Evolutionary conservation across 2,888 invertebrate species (phyloP), one percentile per base, ranked within the genome.

Genomic region (Meteorus colon): DNA sequence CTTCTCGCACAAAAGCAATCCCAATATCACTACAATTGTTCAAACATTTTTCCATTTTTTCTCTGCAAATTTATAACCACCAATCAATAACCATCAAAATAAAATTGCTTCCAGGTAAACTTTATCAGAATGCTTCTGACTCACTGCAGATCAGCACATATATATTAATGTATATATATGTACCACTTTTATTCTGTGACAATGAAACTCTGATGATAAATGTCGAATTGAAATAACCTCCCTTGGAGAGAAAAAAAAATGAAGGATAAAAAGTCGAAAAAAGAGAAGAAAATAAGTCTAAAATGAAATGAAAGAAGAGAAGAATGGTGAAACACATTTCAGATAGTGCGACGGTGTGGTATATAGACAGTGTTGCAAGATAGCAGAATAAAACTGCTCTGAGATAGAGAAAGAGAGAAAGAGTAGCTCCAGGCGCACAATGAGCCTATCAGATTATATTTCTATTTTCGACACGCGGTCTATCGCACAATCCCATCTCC

Each of bases 391-490:
- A 63, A 55, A 41, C 66, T 48, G 62, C 67, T 68, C 8, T 41
- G 48, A 66, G 60, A 29, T 62, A 19, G 45, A 66, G 75, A 48
- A 73, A 41, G 29, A 73, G 65, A 31, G 63, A 62, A 62, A 83
- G 83, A 85, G 85, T 86, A 84, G 87, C 88, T 88, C 82, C 81
- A 75, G 88, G 88, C 41, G 55, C 87, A 88, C 87, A 88, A 89
- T 88, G 87, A 89, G 88, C 87, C 89, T 88, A 88, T 89, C 89
- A 87, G 88, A 89, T 89, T 89, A 89, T 89, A 89, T 87, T 89
- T 89, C 89, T 89, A 89, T 89, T 89, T 89, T 89, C 88, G 89
- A 89, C 88, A 88, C 88, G 87, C 87, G 84, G 86, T 85, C 84
- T 89, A 89, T 89, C 89, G 84, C 83, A 85, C 87, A 87, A 87